Percentiles rank a stretch among this genome's conserved stretches.
Conservation (phyloP, 2,888 invertebrate species). For the Drosophila sordidapex region DNA sequence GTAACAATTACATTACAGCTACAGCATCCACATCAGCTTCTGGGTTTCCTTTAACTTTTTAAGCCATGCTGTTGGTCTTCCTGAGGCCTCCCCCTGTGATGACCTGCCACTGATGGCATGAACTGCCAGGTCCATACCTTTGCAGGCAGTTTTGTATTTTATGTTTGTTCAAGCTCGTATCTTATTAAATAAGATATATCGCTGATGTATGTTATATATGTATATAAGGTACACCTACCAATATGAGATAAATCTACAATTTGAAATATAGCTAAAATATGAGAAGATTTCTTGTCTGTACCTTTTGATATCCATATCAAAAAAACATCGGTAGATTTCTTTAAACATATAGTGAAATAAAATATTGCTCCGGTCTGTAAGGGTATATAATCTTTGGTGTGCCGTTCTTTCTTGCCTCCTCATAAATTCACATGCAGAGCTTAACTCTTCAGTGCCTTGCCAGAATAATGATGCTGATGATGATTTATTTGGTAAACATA, state of each 20-base stretch:
- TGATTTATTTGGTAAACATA: constrained; percentile 59
- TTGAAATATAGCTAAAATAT: background rate
- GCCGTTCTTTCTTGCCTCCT: background rate
- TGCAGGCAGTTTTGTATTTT: background rate
- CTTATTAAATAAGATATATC: background rate
- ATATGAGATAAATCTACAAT: background rate
- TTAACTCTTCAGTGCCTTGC: constrained; percentile 33
- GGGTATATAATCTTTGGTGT: background rate
- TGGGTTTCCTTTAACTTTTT: constrained; percentile 35
- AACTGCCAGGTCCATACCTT: background rate
- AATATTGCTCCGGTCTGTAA: rapidly evolving
- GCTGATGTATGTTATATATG: too few species aligned
- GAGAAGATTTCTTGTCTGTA: background rate
- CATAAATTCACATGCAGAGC: constrained; percentile 49
- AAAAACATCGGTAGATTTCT: background rate
- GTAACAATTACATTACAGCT: constrained; percentile 3
- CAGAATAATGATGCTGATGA: constrained; percentile 31
- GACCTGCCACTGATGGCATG: background rate
- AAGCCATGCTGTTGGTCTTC: constrained; percentile 19
- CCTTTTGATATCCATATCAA: background rate
- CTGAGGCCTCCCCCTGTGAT: constrained; percentile 6
- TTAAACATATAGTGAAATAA: background rate
- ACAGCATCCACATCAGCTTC: constrained; percentile 16
- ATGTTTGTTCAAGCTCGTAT: background rate
- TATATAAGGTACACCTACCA: background rate